Conservation (phyloP, 2,888 invertebrate species). For the Caenorhabditis wallacei region DNA sequence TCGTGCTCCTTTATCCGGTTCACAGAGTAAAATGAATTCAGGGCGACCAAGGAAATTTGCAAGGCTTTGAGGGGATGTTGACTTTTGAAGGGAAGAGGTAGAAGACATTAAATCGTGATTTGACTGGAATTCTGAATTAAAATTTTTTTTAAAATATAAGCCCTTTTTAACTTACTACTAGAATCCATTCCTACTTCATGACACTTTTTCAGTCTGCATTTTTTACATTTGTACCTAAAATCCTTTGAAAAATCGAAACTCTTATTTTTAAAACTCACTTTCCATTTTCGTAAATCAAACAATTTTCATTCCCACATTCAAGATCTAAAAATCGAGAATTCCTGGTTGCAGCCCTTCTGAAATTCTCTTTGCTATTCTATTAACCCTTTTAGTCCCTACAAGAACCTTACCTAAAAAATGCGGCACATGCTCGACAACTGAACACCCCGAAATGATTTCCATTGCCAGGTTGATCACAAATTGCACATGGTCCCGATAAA, state of each 20-base stretch:
- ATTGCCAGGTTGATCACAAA: conserved; percentile 55
- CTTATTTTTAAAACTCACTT: conserved; percentile 4
- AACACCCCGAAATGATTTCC: conserved; percentile 35
- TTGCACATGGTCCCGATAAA: conserved; percentile 46
- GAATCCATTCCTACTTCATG: conserved; percentile 17
- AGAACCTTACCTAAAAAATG: too few species aligned
- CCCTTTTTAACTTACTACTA: conserved; percentile 1
- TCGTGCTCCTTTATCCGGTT: conserved; percentile 23
- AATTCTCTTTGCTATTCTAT: too few species aligned
- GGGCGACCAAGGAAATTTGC: conserved; percentile 42
- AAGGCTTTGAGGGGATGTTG: conserved; percentile 12
- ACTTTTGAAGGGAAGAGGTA: background rate
- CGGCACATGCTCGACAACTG: conserved; percentile 39
- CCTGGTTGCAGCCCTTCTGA: conserved; percentile 14
- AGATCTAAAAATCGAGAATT: background rate
- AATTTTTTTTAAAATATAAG: too few species aligned
- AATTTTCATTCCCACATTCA: background rate
- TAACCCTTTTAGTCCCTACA: too few species aligned
- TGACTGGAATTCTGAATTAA: conserved; percentile 20
- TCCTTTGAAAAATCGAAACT: background rate
- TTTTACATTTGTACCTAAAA: conserved; percentile 10
- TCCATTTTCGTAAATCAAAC: conserved; percentile 3
- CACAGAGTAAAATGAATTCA: conserved; percentile 19
- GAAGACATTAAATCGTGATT: conserved; percentile 4
- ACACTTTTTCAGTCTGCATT: conserved; percentile 10